A percentile compares a stretch with the other conserved stretches of the same genome.
These are phyloP conservation scores for Ctenochaetus hawaiiensis DNA, from an alignment of 2,797 vertebrate species.

Conservation along the genomic window DNA sequence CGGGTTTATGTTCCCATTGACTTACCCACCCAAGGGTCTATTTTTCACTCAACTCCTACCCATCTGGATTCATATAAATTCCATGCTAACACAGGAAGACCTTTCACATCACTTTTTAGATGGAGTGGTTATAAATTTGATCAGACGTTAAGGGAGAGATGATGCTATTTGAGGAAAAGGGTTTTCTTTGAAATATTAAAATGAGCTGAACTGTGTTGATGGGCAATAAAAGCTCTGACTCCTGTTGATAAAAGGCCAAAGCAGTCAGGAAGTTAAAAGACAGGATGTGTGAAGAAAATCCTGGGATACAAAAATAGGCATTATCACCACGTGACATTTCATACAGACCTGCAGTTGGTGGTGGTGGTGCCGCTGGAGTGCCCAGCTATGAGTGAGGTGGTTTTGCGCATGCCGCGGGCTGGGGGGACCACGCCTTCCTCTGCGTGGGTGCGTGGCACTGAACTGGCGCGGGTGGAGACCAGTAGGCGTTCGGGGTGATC, in stretches of 20 bases:
- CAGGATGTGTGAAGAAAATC: conserved; percentile 1
- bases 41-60: conserved; percentile 41
- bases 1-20: conserved; percentile 34
- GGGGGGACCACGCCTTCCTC: conserved; percentile 85
- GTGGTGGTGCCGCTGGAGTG: conserved; percentile 83
- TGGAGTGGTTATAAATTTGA: conserved; percentile 14
- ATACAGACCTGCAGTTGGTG: conserved; percentile 89
- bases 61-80: conserved; percentile 9
- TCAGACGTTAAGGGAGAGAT: conserved; percentile 20
- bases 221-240: conserved; percentile 1
- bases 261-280: neutral
- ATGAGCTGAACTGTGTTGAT: conserved; percentile 6
- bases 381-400: conserved; percentile 89
- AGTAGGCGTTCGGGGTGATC: conserved; percentile 94
- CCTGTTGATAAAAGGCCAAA: conserved; percentile 19
- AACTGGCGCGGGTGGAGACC: conserved; percentile 95
- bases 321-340: neutral
- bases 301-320: neutral
- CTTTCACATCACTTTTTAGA: neutral
- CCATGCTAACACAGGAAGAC: conserved; percentile 14
- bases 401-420: conserved; percentile 89
- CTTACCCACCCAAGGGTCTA: conserved; percentile 19
- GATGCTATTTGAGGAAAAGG: conserved; percentile 38
- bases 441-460: conserved; percentile 91
- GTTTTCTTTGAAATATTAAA: conserved; percentile 41